phyloP scores from a whole-genome alignment of 2,888 invertebrate species.

The Drosophila villosipedis region DNA sequence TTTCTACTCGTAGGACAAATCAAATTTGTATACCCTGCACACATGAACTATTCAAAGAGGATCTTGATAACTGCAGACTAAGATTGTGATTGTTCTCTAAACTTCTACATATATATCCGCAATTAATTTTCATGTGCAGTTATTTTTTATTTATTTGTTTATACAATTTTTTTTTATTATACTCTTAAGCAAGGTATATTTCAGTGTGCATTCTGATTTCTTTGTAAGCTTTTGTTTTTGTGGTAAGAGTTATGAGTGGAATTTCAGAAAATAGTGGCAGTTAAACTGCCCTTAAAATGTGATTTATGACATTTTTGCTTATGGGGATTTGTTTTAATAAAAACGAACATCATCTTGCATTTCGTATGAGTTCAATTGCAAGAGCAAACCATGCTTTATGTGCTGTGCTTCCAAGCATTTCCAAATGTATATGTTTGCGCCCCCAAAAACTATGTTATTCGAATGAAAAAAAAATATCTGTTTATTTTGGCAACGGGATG shows the following conservation, averaged over 20 bases:
- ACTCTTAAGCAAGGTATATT: not conserved
- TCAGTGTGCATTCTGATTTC: not conserved
- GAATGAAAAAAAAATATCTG: constrained; percentile 3
- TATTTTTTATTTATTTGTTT: not conserved
- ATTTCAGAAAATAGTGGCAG: constrained; percentile 32
- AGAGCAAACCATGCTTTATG: not conserved
- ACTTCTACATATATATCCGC: not conserved
- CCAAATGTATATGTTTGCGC: not conserved
- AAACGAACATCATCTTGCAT: not conserved
- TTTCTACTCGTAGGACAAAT: constrained; percentile 9
- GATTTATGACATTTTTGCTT: constrained; percentile 43
- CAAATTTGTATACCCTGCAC: constrained; percentile 24
- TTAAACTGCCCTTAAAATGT: constrained; percentile 13
- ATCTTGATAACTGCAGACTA: not conserved
- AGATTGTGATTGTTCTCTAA: not conserved
- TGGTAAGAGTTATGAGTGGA: constrained; percentile 12
- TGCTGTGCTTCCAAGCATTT: constrained; percentile 2
- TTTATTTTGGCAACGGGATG: constrained; percentile 7
- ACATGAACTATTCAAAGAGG: not conserved
- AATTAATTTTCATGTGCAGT: too few relatives aligned
- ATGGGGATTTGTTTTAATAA: constrained; percentile 10
- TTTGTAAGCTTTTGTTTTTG: not conserved
- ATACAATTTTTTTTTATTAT: not conserved
- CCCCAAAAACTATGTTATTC: constrained; percentile 36
- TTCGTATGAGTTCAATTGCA: constrained; percentile 10